Evolutionary conservation across 1,140 invertebrate species (phyloP).

Genomic region (Drusus annulatus): DNA sequence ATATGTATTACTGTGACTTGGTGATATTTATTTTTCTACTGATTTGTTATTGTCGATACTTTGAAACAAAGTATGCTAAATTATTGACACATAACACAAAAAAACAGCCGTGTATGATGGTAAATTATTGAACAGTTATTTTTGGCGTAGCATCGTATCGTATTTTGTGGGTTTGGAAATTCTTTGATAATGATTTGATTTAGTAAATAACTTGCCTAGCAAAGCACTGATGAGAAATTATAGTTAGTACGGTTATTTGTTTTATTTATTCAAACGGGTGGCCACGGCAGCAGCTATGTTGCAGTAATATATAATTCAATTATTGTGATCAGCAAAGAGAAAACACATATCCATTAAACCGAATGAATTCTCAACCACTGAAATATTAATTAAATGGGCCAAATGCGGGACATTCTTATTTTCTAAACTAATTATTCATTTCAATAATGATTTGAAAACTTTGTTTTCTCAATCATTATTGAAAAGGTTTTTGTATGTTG

Average conservation of each 20-base stretch:
- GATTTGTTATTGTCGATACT: constrained; percentile 7
- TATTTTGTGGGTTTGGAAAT: constrained; percentile 29
- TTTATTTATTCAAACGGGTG: too few species aligned
- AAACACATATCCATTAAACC: too few species aligned
- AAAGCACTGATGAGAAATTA: background rate
- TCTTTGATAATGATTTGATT: background rate
- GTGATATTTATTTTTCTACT: constrained; percentile 44
- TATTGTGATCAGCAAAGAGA: too few species aligned
- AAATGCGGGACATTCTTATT: too few species aligned
- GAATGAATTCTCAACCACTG: too few species aligned
- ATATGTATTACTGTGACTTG: constrained; percentile 42
- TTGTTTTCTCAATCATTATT: too few species aligned
- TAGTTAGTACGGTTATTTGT: background rate
- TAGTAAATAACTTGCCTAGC: background rate
- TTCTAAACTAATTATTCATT: too few species aligned
- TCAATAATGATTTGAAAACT: too few species aligned
- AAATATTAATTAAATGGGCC: too few species aligned
- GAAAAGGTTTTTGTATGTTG: constrained; percentile 19
- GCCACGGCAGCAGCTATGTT: too few species aligned
- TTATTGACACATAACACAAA: constrained; percentile 13
- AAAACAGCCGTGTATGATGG: background rate
- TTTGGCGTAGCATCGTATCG: background rate
- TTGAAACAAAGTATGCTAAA: constrained; percentile 12
- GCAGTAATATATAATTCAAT: too few species aligned
- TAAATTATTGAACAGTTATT: constrained; percentile 1